Evolutionary conservation across 1,140 invertebrate species (phyloP).

Genomic region (Rhagoletis zephyria): DNA sequence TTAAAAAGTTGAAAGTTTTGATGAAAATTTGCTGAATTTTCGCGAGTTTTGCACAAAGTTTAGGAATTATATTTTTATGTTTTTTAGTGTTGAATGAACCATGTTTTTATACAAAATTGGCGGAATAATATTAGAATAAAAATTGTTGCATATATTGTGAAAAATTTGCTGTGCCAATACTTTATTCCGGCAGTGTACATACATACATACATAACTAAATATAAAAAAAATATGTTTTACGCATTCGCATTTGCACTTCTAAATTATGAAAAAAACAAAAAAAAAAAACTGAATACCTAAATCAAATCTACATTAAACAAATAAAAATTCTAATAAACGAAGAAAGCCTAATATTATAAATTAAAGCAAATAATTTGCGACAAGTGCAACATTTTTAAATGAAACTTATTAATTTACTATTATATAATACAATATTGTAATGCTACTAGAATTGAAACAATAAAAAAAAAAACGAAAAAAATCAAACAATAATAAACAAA

Average conservation of each 20-base stretch:
- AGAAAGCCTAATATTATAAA: constrained; percentile 31
- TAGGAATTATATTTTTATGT: no score
- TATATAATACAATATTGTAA: constrained; percentile 46
- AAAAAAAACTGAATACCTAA: not conserved
- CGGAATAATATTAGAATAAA: no score
- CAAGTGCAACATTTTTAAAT: constrained; percentile 43
- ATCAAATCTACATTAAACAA: not conserved
- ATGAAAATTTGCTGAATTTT: no score
- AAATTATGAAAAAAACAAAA: not conserved
- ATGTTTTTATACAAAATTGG: no score
- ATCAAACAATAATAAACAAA: constrained; percentile 39
- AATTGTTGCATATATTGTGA: no score
- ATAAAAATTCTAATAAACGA: constrained; percentile 11
- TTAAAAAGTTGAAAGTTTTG: no score
- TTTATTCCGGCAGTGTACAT: no score
- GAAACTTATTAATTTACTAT: constrained; percentile 19
- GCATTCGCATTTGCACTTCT: constrained; percentile 45
- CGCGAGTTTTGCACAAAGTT: no score
- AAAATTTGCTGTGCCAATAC: no score
- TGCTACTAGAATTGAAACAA: constrained; percentile 48
- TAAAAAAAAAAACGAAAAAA: not conserved
- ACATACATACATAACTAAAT: not conserved
- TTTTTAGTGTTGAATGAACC: no score
- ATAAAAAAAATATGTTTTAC: constrained; percentile 16
- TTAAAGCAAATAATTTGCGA: constrained; percentile 11